phyloP scores from a whole-genome alignment of 2,113 vertebrate genomes.

The Oenanthe oenanthe region DNA sequence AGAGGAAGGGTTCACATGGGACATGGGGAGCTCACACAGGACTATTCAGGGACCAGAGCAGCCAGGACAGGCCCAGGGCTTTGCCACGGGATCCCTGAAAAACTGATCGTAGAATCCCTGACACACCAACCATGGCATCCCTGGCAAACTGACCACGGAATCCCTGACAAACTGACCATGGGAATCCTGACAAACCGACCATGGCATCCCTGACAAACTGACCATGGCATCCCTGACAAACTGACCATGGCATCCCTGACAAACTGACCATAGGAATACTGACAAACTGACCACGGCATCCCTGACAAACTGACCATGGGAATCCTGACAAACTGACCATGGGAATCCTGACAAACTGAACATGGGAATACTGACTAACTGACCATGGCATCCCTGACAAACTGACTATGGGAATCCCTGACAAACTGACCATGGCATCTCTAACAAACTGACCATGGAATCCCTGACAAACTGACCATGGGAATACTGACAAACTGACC shows the following conservation, averaged over 20 bases:
- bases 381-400: not conserved
- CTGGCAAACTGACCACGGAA: too few relatives aligned
- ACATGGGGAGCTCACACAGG: not conserved
- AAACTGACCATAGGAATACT: too few relatives aligned
- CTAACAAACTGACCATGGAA: too few relatives aligned
- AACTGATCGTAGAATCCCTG: fast-evolving
- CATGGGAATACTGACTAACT: too few relatives aligned
- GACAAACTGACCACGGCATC: fast-evolving
- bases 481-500: not conserved
- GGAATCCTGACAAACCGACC: not conserved
- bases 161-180: too few relatives aligned
- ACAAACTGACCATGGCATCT: not conserved
- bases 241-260: too few relatives aligned
- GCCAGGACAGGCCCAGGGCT: not conserved
- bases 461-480: too few relatives aligned
- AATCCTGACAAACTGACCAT: not conserved
- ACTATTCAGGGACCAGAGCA: not conserved
- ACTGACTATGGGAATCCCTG: too few relatives aligned
- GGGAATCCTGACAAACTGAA: too few relatives aligned
- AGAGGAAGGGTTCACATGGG: not conserved
- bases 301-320: too few relatives aligned
- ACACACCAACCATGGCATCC: too few relatives aligned
- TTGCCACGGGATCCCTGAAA: fast-evolving
- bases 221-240: fast-evolving
- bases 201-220: fast-evolving